A percentile compares a stretch with the other conserved stretches of the same genome.
Evolutionary conservation across 2,888 invertebrate genomes (phyloP).

Genomic region (Ephialtes manifestator): DNA sequence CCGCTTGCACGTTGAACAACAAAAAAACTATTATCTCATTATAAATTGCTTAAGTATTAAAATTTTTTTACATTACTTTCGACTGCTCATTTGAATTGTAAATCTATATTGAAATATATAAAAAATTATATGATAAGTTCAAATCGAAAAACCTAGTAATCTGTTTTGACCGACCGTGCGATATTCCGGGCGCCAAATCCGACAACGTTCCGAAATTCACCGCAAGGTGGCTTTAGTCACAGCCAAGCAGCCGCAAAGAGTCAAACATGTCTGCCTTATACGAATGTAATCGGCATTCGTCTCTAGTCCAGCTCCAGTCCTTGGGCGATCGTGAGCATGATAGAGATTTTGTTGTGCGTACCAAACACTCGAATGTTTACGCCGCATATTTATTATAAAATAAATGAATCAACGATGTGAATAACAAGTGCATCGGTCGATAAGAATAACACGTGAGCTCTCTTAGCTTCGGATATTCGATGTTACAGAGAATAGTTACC

Average conservation of each 20-base stretch:
- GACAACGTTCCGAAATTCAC: neutral
- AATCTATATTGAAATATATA: too few relatives aligned
- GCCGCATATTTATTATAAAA: neutral
- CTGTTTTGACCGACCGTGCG: neutral
- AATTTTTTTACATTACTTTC: too few relatives aligned
- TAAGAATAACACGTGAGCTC: constrained; percentile 3
- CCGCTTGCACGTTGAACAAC: too few relatives aligned
- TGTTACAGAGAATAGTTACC: neutral
- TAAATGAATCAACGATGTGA: constrained; percentile 11
- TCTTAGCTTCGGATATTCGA: neutral
- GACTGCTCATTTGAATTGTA: too few relatives aligned
- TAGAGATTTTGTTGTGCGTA: constrained; percentile 17
- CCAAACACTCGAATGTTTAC: constrained; percentile 27
- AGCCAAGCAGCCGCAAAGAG: constrained; percentile 23
- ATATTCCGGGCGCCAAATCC: neutral
- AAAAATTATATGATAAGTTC: too few relatives aligned
- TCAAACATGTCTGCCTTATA: constrained; percentile 68
- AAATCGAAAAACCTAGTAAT: too few relatives aligned
- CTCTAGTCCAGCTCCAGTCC: constrained; percentile 56
- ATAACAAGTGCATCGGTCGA: constrained; percentile 16
- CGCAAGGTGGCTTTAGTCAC: constrained; percentile 6
- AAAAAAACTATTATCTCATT: too few relatives aligned
- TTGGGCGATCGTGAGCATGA: constrained; percentile 56
- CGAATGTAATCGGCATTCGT: constrained; percentile 58
- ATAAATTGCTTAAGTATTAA: too few relatives aligned